Evolutionary conservation across 2,888 invertebrate genomes (phyloP).

Genomic region (Agrochola lychnidis): DNA sequence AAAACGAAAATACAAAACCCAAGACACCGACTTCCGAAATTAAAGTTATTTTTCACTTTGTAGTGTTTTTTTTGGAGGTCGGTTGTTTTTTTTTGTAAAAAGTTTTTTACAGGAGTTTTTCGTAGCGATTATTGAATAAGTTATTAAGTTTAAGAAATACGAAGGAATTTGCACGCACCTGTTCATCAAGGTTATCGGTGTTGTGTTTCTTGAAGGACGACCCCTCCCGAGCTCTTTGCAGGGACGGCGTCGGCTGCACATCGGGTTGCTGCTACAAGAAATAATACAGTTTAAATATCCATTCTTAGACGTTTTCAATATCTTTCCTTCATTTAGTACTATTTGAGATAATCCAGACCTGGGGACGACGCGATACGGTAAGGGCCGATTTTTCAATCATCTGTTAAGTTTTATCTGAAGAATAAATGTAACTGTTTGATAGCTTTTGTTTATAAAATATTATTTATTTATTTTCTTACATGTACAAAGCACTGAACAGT

Average conservation of each 20-base stretch:
- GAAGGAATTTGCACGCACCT: slow-evolving; percentile 69
- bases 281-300: slow-evolving; percentile 7
- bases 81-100: too few relatives aligned
- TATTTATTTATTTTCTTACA: too few relatives aligned
- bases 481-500: too few relatives aligned
- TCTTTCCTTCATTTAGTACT: not conserved
- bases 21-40: too few relatives aligned
- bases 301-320: not conserved
- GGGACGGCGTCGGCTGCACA: slow-evolving; percentile 82
- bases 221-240: slow-evolving; percentile 82
- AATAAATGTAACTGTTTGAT: too few relatives aligned
- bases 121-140: not conserved
- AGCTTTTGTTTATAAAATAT: too few relatives aligned
- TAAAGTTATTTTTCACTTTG: too few relatives aligned
- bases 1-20: too few relatives aligned
- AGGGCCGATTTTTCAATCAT: not conserved
- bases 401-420: not conserved
- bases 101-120: too few relatives aligned
- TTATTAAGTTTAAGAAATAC: not conserved
- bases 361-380: not conserved
- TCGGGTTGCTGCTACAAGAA: slow-evolving; percentile 85
- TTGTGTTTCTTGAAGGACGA: slow-evolving; percentile 85
- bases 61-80: too few relatives aligned
- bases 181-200: slow-evolving; percentile 85
- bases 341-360: not conserved